Conservation (phyloP, 2,113 vertebrate genomes). For the Cynoglossus semilaevis region DNA sequence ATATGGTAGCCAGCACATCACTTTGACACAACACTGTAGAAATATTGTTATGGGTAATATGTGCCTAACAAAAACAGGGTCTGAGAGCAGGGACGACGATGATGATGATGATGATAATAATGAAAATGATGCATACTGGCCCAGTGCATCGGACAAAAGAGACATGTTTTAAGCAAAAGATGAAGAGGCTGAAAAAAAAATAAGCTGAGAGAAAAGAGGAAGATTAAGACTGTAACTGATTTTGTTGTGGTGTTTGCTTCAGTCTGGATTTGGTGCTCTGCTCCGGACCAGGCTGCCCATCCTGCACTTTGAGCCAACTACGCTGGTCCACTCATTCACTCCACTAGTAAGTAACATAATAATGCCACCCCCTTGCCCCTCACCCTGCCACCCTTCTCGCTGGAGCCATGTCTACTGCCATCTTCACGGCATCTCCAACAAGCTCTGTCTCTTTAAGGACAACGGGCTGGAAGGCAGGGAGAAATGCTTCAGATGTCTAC, state of each 20-base stretch:
- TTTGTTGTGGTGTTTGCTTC: constrained; percentile 37
- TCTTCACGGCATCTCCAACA: constrained; percentile 37
- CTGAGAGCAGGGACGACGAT: constrained; percentile 32
- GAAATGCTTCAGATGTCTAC: constrained; percentile 55
- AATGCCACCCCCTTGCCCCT: too few relatives aligned
- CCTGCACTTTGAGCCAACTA: constrained; percentile 70
- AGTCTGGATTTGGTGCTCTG: constrained; percentile 39
- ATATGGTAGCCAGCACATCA: constrained; percentile 92
- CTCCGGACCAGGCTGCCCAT: constrained; percentile 76
- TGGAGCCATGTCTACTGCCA: constrained; percentile 14
- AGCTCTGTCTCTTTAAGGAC: constrained; percentile 51
- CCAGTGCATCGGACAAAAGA: constrained; percentile 29
- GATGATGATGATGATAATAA: background rate
- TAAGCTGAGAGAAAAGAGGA: constrained; percentile 18
- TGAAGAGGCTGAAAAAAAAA: background rate
- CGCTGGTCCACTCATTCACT: constrained; percentile 75
- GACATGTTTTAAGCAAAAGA: constrained; percentile 20
- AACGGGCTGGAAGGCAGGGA: constrained; percentile 71
- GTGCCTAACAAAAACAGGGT: constrained; percentile 80
- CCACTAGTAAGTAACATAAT: constrained; percentile 47
- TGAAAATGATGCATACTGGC: constrained; percentile 9
- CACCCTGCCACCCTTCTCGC: background rate
- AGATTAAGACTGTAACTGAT: constrained; percentile 26
- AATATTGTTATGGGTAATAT: constrained; percentile 81
- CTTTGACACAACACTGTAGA: constrained; percentile 99